Percentiles rank a stretch among this genome's conserved stretches.
Conservation (phyloP, 2,113 vertebrate genomes). For the Pterocles gutturalis region DNA sequence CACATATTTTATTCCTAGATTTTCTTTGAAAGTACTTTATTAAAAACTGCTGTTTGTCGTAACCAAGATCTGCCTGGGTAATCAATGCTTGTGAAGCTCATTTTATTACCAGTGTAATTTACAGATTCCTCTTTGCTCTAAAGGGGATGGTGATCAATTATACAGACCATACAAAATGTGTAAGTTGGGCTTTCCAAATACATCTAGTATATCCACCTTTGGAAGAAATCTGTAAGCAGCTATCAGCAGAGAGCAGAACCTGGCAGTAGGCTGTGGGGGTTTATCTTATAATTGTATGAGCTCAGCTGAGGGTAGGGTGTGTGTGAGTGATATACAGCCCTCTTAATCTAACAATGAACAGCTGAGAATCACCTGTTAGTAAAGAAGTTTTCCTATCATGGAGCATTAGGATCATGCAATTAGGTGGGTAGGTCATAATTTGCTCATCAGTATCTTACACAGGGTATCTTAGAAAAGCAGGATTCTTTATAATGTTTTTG, state of each 20-base stretch:
- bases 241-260: neutral
- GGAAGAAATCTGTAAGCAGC: neutral
- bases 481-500: neutral
- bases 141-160: neutral
- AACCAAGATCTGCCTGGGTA: neutral
- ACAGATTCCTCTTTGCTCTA: neutral
- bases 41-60: neutral
- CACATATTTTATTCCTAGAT: neutral
- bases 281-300: neutral
- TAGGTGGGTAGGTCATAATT: neutral
- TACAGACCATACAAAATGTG: neutral
- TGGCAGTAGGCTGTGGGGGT: neutral
- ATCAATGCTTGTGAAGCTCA: neutral
- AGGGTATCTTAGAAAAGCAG: neutral
- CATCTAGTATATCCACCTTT: neutral
- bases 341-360: neutral
- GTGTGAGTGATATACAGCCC: neutral
- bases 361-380: neutral
- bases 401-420: neutral
- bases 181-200: neutral
- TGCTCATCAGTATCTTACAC: neutral
- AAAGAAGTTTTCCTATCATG: neutral
- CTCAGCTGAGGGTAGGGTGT: neutral
- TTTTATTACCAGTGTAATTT: neutral
- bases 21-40: neutral